Evolutionary conservation across 2,888 invertebrate species (phyloP).

Genomic region (Protonemura montana): DNA sequence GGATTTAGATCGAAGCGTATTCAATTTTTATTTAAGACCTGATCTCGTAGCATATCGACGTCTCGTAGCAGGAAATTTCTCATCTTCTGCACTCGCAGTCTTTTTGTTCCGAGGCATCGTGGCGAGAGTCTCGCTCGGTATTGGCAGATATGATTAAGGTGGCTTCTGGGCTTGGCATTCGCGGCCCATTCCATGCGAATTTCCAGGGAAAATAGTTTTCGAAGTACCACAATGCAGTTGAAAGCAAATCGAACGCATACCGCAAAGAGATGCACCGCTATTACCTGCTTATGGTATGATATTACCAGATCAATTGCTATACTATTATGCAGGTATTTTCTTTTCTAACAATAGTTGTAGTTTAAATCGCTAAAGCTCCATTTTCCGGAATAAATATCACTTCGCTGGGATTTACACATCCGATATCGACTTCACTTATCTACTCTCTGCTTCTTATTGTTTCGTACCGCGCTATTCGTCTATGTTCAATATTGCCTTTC

Average conservation of each 20-base stretch:
- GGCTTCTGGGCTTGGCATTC: neutral
- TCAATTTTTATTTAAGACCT: neutral
- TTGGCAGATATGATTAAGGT: neutral
- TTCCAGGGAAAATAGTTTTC: neutral
- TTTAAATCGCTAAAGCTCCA: neutral
- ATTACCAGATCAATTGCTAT: neutral
- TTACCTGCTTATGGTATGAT: neutral
- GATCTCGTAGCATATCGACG: neutral
- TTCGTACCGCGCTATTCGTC: neutral
- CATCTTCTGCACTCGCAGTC: neutral
- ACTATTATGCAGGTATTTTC: neutral
- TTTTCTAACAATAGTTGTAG: neutral
- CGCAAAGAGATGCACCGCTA: no score
- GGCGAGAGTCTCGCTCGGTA: neutral
- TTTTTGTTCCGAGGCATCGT: neutral
- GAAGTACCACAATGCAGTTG: no score
- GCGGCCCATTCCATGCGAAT: neutral
- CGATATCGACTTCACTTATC: neutral
- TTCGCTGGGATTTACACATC: neutral
- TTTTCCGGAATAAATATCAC: neutral
- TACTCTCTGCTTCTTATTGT: neutral
- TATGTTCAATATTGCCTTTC: neutral
- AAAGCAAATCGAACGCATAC: no score
- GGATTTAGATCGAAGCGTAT: neutral
- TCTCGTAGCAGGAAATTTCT: neutral